These are phyloP conservation scores for Cyclura pinguis DNA, from an alignment of 2,797 vertebrate species.

Conservation along the genomic window DNA sequence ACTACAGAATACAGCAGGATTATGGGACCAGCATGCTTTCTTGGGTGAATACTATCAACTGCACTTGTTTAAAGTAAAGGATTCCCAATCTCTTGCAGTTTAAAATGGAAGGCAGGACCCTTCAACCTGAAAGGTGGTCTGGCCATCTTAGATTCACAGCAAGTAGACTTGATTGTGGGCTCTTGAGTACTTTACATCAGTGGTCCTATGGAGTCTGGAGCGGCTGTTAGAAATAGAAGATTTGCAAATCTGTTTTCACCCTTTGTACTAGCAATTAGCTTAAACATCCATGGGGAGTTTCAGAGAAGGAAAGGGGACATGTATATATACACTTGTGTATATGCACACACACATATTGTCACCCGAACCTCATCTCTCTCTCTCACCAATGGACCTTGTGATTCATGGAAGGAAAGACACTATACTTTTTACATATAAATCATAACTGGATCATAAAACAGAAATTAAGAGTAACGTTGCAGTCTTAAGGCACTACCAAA, in stretches of 20 bases:
- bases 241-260: neutral
- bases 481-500: too few species aligned
- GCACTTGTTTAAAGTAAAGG: constrained; percentile 14
- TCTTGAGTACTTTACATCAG: neutral
- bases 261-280: neutral
- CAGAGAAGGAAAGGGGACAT: neutral
- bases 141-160: neutral
- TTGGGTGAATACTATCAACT: constrained; percentile 9
- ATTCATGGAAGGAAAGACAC: neutral
- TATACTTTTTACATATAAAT: neutral
- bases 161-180: neutral
- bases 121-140: neutral
- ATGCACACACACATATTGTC: neutral
- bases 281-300: neutral
- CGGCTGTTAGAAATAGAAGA: neutral
- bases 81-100: neutral
- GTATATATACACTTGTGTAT: neutral
- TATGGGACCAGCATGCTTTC: neutral
- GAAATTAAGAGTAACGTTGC: neutral
- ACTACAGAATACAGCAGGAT: constrained; percentile 22
- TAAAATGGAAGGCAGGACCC: neutral
- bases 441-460: neutral
- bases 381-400: neutral
- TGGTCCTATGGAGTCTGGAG: neutral
- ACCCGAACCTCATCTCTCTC: too few species aligned